Conservation (phyloP, 92 coral and sea anemone species). For the Anthopleura xanthogrammica region DNA sequence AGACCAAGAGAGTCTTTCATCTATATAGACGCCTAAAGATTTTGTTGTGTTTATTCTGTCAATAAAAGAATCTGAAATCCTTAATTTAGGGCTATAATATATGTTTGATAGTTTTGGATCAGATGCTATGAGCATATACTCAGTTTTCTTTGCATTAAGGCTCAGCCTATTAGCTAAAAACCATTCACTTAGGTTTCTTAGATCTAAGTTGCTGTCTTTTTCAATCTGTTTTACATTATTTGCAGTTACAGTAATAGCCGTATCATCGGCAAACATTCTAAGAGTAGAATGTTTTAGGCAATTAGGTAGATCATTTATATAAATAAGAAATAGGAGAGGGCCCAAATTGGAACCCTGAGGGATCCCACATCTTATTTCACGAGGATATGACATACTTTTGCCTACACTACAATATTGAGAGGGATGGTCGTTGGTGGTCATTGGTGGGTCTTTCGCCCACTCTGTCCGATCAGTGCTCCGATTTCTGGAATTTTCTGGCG, state of each 20-base stretch:
- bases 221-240: background rate
- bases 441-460: too few species aligned
- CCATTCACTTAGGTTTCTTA: background rate
- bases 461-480: too few species aligned
- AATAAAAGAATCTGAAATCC: conserved; percentile 9
- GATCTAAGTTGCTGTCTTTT: background rate
- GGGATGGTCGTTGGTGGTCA: too few species aligned
- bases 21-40: background rate
- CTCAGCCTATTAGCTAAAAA: background rate
- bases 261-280: conserved; percentile 17
- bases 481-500: too few species aligned
- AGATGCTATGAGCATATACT: background rate
- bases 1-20: conserved; percentile 10
- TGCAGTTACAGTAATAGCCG: conserved; percentile 4
- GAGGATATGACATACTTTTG: conserved; percentile 1
- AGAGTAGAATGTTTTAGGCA: conserved; percentile 14
- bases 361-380: background rate
- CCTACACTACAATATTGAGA: conserved; percentile 2
- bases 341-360: conserved; percentile 19
- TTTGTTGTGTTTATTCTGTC: background rate
- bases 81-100: background rate
- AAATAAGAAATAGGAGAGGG: conserved; percentile 7
- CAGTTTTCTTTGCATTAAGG: background rate
- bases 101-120: conserved; percentile 6
- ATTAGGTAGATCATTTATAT: conserved; percentile 3